A percentile compares a stretch with the other conserved stretches of the same genome.
phyloP scores from a whole-genome alignment of 2,888 invertebrate genomes.

The Bembecia ichneumoniformis region DNA sequence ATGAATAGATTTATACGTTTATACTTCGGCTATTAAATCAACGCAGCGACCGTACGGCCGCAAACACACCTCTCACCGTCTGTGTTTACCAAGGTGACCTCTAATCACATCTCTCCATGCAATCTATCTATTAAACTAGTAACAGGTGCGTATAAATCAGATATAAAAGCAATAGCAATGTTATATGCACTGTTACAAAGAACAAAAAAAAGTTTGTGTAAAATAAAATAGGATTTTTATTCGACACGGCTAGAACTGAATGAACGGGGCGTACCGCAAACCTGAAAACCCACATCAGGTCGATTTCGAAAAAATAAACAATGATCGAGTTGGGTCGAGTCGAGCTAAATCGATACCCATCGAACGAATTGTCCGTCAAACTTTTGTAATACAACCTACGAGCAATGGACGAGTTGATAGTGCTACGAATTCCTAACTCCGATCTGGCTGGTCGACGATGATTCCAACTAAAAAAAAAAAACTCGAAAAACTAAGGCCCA shows the following conservation, averaged over 20 bases:
- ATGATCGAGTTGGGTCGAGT: constrained; percentile 36
- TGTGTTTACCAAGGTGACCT: constrained; percentile 30
- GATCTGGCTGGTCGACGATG: background rate
- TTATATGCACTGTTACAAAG: background rate
- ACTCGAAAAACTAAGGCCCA: background rate
- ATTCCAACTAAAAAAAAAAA: background rate
- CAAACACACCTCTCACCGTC: constrained; percentile 24
- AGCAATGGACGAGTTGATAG: background rate
- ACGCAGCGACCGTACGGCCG: constrained; percentile 18
- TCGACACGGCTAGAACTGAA: constrained; percentile 35
- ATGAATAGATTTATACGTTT: constrained; percentile 48
- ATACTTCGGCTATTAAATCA: constrained; percentile 42
- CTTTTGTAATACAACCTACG: constrained; percentile 50
- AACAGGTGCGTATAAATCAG: too few relatives aligned
- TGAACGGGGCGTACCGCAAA: constrained; percentile 56
- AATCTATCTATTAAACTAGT: too few relatives aligned
- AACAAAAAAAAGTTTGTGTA: background rate
- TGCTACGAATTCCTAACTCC: background rate
- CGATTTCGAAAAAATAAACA: constrained; percentile 56
- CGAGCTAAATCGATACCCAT: constrained; percentile 54
- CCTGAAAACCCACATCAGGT: constrained; percentile 51
- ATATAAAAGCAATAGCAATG: background rate
- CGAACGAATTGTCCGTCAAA: constrained; percentile 50
- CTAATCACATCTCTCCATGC: background rate
- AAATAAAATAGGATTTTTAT: constrained; percentile 25